These are phyloP conservation scores for Lordiphosa stackelbergi DNA, from an alignment of 1,140 invertebrate species.

Conservation along the genomic window DNA sequence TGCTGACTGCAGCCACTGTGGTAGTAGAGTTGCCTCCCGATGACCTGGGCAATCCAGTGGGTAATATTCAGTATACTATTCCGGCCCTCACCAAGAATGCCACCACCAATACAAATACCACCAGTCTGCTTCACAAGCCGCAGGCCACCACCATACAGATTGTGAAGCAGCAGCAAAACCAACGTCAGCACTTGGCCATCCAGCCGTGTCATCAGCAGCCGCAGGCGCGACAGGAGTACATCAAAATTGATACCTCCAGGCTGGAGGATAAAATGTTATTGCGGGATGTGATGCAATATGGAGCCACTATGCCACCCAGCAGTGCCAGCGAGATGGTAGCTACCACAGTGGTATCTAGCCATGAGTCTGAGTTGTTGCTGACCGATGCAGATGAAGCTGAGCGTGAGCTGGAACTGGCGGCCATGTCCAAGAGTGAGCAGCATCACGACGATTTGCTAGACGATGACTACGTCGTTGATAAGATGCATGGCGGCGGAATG, in stretches of 20 bases:
- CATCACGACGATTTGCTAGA: slow-evolving; percentile 29
- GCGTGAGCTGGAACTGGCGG: slow-evolving; percentile 49
- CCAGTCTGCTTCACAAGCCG: slow-evolving; percentile 54
- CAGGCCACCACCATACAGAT: slow-evolving; percentile 67
- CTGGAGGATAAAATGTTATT: slow-evolving; percentile 68
- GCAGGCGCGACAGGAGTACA: slow-evolving; percentile 55
- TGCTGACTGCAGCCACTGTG: slow-evolving; percentile 66
- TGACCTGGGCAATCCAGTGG: slow-evolving; percentile 63
- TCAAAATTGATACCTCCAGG: slow-evolving; percentile 67
- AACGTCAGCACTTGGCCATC: slow-evolving; percentile 40
- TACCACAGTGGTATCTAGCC: slow-evolving; percentile 37
- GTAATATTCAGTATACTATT: slow-evolving; percentile 72
- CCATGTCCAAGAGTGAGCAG: slow-evolving; percentile 43
- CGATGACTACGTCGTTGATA: slow-evolving; percentile 37
- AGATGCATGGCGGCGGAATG: slow-evolving; percentile 10
- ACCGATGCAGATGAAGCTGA: slow-evolving; percentile 59
- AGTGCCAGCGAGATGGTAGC: slow-evolving; percentile 17
- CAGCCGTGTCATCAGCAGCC: slow-evolving; percentile 35
- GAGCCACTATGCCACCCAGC: slow-evolving; percentile 44
- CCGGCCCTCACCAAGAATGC: slow-evolving; percentile 60
- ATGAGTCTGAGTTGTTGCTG: slow-evolving; percentile 53
- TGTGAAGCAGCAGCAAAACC: slow-evolving; percentile 55
- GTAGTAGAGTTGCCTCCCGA: slow-evolving; percentile 69
- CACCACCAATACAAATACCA: slow-evolving; percentile 53
- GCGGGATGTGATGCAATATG: slow-evolving; percentile 73